phyloP scores from a whole-genome alignment of 2,797 vertebrate species.

The Eupleurogrammus muticus region DNA sequence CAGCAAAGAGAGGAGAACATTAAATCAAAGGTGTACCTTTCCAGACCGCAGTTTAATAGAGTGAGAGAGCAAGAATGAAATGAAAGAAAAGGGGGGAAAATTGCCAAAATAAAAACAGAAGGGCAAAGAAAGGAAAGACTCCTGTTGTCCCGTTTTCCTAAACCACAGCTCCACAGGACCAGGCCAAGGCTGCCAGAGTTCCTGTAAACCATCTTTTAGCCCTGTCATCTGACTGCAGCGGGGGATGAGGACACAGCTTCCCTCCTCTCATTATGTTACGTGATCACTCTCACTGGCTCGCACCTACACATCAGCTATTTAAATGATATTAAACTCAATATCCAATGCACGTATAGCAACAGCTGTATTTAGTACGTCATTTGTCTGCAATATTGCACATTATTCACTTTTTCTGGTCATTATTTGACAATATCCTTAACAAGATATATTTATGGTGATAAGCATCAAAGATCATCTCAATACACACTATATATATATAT shows the following conservation, averaged over 20 bases:
- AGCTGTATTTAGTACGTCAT: conserved; percentile 9
- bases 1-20: conserved; percentile 44
- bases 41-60: conserved; percentile 62
- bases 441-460: too few species aligned
- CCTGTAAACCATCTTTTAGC: conserved; percentile 65
- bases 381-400: background rate
- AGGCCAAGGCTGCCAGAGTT: conserved; percentile 66
- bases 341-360: conserved; percentile 1
- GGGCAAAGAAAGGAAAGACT: conserved; percentile 66
- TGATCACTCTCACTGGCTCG: conserved; percentile 27
- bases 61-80: conserved; percentile 35
- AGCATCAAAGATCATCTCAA: too few species aligned
- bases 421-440: too few species aligned
- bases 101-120: conserved; percentile 61
- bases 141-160: conserved; percentile 74
- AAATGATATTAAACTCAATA: conserved; percentile 23
- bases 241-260: conserved; percentile 47
- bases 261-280: conserved; percentile 44
- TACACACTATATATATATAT: too few species aligned
- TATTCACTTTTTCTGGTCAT: too few species aligned
- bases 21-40: conserved; percentile 66
- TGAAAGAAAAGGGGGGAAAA: conserved; percentile 19
- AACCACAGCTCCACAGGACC: conserved; percentile 68
- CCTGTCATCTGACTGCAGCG: conserved; percentile 52
- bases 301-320: conserved; percentile 23